Base-by-base conservation (phyloP, 2,113 vertebrate species). In the Sinocyclocheilus maitianheensis region DNA sequence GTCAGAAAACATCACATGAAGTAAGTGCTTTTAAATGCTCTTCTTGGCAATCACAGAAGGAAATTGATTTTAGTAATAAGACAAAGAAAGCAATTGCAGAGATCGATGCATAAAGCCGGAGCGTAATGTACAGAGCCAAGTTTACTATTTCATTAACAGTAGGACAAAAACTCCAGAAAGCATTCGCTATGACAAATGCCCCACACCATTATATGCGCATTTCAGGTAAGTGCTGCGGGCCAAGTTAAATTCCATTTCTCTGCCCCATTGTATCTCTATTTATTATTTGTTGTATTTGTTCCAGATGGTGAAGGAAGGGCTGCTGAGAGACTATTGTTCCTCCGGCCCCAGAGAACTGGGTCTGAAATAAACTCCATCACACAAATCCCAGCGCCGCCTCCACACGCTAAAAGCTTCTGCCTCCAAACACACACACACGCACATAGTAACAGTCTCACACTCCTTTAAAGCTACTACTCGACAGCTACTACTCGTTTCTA, bases 91-190 rank as follows among this genome's bases (percentile, higher is more conserved):
- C 90, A 88, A 87, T 91, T 87, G 89, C 85, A 83, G 89, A 91
- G 90, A 93, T 93, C 85, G 89, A 91, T 91, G 90, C 87, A 80
- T 90, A 88, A 89, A 91, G 90, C 90, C 83, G 24, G 87, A 88
- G 88, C 83, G 53, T 88, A 84, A 90, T 84, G 89, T 85, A 88
- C 83, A 62, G 87, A 84, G 88, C 88, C 84, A 87, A 91, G 85
- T 91, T 90, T 90, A 92, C 90, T 89, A 90, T 92, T 92, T 92
- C 90, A 91, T 91, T 92, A 92, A 91, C 90, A 91, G 90, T 88
- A 87, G 90, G 90, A 92, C 88, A 91, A 90, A 90, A 90, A 77
- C 88, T 88, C 90, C 87, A 87, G 86, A 91, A 84, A 91, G 76
- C 67, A 84, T 88, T 91, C 87, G 75, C 88, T 89, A 90, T 92